A percentile compares a stretch with the other conserved stretches of the same genome.
Conservation (phyloP, 2,797 vertebrate genomes). For the Xenentodon cancila region DNA sequence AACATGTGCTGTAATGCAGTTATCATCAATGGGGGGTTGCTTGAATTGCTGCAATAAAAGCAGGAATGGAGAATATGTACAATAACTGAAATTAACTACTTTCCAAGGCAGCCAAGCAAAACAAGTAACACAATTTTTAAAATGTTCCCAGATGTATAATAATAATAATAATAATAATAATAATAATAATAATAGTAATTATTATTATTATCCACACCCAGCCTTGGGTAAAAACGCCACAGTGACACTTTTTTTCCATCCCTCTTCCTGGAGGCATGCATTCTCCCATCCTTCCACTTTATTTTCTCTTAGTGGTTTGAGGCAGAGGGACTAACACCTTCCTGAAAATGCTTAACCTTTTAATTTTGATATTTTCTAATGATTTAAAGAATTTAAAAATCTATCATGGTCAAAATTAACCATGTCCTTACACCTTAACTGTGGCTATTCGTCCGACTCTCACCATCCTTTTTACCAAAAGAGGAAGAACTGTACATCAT, state of each 20-base stretch:
- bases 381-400: conserved; percentile 29
- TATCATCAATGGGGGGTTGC: background rate
- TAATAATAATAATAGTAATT: too few relatives aligned
- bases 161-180: too few relatives aligned
- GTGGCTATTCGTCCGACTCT: conserved; percentile 53
- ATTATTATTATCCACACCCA: background rate
- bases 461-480: conserved; percentile 15
- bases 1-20: background rate
- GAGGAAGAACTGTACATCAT: conserved; percentile 2
- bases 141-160: too few relatives aligned
- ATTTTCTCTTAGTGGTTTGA: background rate
- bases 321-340: conserved; percentile 2
- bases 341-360: conserved; percentile 8
- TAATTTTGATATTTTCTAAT: conserved; percentile 49
- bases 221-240: conserved; percentile 8
- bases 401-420: conserved; percentile 37
- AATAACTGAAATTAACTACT: too few relatives aligned
- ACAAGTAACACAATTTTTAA: too few relatives aligned
- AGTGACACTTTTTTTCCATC: background rate
- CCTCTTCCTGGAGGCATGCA: conserved; percentile 3
- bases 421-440: conserved; percentile 55
- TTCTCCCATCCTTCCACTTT: background rate
- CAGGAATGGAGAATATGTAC: conserved; percentile 5
- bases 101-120: too few relatives aligned
- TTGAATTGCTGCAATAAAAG: conserved; percentile 2